These are phyloP conservation scores for Dysmachus trigonus DNA, from an alignment of 2,888 invertebrate genomes.

Conservation along the genomic window DNA sequence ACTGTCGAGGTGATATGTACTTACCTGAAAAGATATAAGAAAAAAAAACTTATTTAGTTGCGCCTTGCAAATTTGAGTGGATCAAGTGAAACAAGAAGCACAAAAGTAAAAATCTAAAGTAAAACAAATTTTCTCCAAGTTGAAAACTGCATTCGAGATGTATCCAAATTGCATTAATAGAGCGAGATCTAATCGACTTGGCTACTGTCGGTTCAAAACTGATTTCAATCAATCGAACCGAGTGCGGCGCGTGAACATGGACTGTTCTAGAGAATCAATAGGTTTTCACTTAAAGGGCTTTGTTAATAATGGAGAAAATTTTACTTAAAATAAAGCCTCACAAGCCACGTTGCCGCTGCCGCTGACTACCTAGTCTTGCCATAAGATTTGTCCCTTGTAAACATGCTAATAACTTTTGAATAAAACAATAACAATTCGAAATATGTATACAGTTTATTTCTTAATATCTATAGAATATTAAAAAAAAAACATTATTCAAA, in stretches of 20 bases:
- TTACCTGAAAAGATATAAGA: conserved; percentile 1
- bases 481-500: too few relatives aligned
- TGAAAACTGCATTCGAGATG: neutral
- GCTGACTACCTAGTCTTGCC: too few relatives aligned
- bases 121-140: neutral
- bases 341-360: neutral
- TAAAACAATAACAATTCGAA: too few relatives aligned
- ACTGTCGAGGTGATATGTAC: neutral
- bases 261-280: conserved; percentile 20
- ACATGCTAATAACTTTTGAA: too few relatives aligned
- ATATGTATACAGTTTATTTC: too few relatives aligned
- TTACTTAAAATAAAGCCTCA: neutral
- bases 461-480: too few relatives aligned
- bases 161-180: conserved; percentile 9
- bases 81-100: neutral
- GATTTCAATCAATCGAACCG: conserved; percentile 15
- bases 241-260: neutral
- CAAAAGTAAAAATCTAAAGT: neutral
- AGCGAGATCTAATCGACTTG: neutral
- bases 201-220: neutral
- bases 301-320: conserved; percentile 1
- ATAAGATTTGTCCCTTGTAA: too few relatives aligned
- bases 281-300: conserved; percentile 19
- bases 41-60: neutral
- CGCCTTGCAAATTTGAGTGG: neutral